Evolutionary conservation across 2,797 vertebrate species (phyloP).

Genomic region (Myotis pilosus): DNA sequence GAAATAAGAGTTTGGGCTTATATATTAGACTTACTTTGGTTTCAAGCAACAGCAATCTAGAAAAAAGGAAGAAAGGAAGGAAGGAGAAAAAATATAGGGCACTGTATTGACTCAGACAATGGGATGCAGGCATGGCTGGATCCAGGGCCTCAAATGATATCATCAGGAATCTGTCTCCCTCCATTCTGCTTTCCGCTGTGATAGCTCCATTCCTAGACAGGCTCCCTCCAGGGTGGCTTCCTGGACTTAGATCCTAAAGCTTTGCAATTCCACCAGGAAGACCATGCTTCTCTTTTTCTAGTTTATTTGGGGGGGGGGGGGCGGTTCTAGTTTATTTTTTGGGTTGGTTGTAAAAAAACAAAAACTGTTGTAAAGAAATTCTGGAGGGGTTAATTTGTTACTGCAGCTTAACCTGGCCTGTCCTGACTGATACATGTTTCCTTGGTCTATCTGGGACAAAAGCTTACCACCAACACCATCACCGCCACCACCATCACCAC

Average conservation of each 20-base stretch:
- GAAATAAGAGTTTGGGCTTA: neutral
- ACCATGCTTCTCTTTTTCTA: neutral
- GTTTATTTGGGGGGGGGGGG: neutral
- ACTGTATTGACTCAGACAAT: neutral
- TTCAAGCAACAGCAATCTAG: neutral
- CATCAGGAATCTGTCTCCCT: neutral
- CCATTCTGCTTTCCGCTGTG: neutral
- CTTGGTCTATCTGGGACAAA: neutral
- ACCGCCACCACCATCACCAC: no score
- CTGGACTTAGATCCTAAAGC: neutral
- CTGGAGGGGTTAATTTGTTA: neutral
- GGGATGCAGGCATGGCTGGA: neutral
- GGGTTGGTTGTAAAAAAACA: neutral
- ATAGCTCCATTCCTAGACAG: neutral
- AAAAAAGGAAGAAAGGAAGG: neutral
- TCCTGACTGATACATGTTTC: neutral
- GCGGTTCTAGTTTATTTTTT: no score
- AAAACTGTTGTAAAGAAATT: neutral
- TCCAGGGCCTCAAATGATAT: neutral
- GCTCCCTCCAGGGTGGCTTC: no score
- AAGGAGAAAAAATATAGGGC: neutral
- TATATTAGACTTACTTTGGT: neutral
- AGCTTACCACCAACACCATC: no score
- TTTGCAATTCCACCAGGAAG: neutral
- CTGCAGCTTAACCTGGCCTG: neutral